These are phyloP conservation scores for Sorex maritimensis DNA, from an alignment of 2,797 vertebrate genomes.

Conservation along the genomic window DNA sequence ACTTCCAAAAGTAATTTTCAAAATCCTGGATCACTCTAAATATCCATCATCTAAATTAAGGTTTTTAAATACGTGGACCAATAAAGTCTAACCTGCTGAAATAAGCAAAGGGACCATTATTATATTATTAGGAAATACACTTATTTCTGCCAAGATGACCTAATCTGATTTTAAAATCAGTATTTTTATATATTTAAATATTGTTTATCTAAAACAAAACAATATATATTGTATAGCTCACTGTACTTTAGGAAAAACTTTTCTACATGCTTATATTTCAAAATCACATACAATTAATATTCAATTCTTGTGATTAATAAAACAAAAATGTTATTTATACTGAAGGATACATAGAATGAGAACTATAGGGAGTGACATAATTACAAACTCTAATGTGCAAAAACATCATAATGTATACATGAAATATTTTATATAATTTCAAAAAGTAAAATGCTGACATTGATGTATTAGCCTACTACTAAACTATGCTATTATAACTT, in stretches of 20 bases:
- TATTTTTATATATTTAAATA: conserved; percentile 54
- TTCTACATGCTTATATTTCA: conserved; percentile 7
- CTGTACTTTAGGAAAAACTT: conserved; percentile 38
- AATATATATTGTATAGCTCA: neutral
- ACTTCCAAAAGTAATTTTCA: conserved; percentile 58
- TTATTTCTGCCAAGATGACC: conserved; percentile 51
- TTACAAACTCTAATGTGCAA: conserved; percentile 1
- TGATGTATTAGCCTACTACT: neutral
- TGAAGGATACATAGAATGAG: conserved; percentile 53
- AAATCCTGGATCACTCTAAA: conserved; percentile 48
- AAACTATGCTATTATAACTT: conserved; percentile 15
- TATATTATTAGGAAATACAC: neutral
- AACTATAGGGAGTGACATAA: conserved; percentile 19
- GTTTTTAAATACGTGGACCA: conserved; percentile 36
- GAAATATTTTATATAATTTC: conserved; percentile 12
- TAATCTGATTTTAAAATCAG: neutral
- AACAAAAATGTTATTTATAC: neutral
- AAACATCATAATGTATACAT: conserved; percentile 30
- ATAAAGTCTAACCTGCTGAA: neutral
- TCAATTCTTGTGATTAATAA: conserved; percentile 28
- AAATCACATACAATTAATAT: conserved; percentile 46
- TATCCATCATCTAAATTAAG: conserved; percentile 55
- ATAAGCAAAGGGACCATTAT: conserved; percentile 36
- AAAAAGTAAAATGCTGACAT: conserved; percentile 7
- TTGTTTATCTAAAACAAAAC: conserved; percentile 38